Evolutionary conservation across 30 jellyfish, hydroid and myxozoan genomes (phyloP), one percentile per base, ranked within the genome.

Genomic region (Cassiopea andromeda): DNA sequence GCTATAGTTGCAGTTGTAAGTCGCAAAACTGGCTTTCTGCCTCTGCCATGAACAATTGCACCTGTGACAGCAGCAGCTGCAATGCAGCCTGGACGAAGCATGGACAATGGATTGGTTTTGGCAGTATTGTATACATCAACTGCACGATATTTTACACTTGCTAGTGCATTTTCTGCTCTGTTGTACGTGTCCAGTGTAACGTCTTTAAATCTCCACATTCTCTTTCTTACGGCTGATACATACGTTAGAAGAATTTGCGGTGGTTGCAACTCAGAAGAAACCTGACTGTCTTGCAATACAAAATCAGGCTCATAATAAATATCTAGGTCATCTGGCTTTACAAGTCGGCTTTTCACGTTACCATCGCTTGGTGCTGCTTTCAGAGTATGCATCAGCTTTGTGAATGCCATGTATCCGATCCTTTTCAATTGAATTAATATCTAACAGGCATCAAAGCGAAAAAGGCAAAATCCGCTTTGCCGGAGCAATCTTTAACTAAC

Each of bases 31-130:
- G 77, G 83, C 71, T 88, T 87, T 45, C 80, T 88, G 4, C 95
- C 95, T 47, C 90, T 88, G 14, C 95, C 95, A 50, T 85, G 95
- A 16, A 88, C 80, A 44, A 78, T 44, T 19, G 90, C 60, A 2
- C 95, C 95, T 49, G 76, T 91, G 3, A 79, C 16, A 9, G 70
- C 72, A 3, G 91, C 95, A 12, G 87, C 87, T 7, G 87, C 49
- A 15, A 88, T 80, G 77, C 90, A 69, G 7, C 90, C 85, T 1
- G 95, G 95, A 44, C 90, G 60, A 0, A 88, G 66, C 81, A 79
- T 14, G 9, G 87, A 69, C 14, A 88, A 7, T 2, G 95, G 95
- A 75, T 88, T 86, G 15, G 76, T 88, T 46, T 16, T 48, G 7
- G 95, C 91, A 10, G n/a, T 60, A 17, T 79, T 87, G 44, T 88